Evolutionary conservation across 1,140 invertebrate species (phyloP).

Genomic region (Vollenhovia emeryi): DNA sequence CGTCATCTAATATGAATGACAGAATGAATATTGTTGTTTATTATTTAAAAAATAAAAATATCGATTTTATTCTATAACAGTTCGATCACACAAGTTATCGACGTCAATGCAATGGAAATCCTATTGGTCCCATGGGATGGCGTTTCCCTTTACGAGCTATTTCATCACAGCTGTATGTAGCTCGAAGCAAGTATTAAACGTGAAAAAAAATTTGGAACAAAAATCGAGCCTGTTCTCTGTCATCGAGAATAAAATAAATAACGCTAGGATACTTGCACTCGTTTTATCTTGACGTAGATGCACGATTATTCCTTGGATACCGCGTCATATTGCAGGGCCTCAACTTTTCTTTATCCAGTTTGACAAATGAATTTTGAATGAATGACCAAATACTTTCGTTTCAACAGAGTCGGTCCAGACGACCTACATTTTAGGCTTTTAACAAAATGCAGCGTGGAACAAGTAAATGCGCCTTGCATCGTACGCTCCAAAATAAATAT

Average conservation of each 20-base stretch:
- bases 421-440: background rate
- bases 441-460: background rate
- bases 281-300: background rate
- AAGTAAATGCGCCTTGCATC: background rate
- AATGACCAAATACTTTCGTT: slow-evolving; percentile 1
- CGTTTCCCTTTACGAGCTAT: slow-evolving; percentile 18
- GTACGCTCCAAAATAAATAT: slow-evolving; percentile 13
- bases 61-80: background rate
- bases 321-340: background rate
- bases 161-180: background rate
- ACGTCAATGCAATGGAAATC: background rate
- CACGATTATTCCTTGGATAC: background rate
- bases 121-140: background rate
- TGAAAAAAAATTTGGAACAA: slow-evolving; percentile 17
- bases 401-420: background rate
- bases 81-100: slow-evolving; percentile 1
- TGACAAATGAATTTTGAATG: slow-evolving; percentile 42
- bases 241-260: background rate
- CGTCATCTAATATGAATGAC: background rate
- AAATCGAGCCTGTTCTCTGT: background rate
- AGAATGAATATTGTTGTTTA: slow-evolving; percentile 25
- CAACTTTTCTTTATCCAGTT: background rate
- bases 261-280: background rate
- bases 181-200: slow-evolving; percentile 12
- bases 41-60: slow-evolving; percentile 21